Base-by-base conservation (phyloP, 2,888 invertebrate genomes). In the Pandemis heparana region DNA sequence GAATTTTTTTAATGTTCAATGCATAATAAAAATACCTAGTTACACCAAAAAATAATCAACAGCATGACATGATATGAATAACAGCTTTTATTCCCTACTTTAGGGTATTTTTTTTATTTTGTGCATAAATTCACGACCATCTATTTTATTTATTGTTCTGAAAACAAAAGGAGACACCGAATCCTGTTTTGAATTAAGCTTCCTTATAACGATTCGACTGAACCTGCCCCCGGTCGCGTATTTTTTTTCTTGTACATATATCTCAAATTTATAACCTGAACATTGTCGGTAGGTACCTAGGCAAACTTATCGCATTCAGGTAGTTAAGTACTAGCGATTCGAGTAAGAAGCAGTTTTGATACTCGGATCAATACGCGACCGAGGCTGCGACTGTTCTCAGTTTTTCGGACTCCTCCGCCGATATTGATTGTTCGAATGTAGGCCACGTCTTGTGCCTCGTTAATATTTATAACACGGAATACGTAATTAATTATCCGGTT, bases 401-500 rank as follows among this genome's bases (percentile, higher is more conserved):
- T 83, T 83, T 87, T 89, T 87, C 80, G 86, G 82, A 78, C 79
- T 80, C 78, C 80, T 79, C 79, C 80, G 76, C 77, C 77, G 77
- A 81, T 87, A 91, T 90, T 81, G 91, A 91, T 90, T 89, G 79
- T 79, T 70, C 71, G 81, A 87, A 92, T 91, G 87, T 92, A 91
- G 92, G 90, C 84, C 92, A 78, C 79, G 81, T 79, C 87, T 88
- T 88, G 87, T 85, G 82, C 76, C 78, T 87, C 85, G 83, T 91
- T 87, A 91, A 89, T 88, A 89, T 85, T 86, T 82, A 84, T 85
- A 81, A 78, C 79, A 81, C 75, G 78, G 78, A 78, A 83, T 83
- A 83, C 10, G 46, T 18, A 81, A 82, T 82, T 83, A 81, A 81
- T 78, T 77, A 75, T 75, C 64, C 75, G 74, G 77, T 80, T 81